Conservation (phyloP, 1,140 invertebrate species). For the Listronotus bonariensis region DNA sequence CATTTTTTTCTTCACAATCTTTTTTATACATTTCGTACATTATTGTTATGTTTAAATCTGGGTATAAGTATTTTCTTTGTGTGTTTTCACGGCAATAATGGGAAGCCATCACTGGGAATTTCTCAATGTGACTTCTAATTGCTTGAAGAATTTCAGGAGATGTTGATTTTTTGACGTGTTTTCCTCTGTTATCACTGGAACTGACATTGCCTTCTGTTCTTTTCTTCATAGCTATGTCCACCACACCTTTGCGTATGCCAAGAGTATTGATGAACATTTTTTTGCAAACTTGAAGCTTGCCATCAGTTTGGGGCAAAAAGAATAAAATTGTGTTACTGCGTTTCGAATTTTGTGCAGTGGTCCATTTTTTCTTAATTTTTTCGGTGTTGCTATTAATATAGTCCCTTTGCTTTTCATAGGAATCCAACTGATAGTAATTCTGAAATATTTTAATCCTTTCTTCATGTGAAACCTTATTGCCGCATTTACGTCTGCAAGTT, state of each 20-base stretch:
- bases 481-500: no score
- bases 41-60: constrained; percentile 19
- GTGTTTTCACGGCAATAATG: constrained; percentile 21
- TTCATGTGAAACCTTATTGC: no score
- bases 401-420: no score
- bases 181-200: background rate
- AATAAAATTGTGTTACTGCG: no score
- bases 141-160: background rate
- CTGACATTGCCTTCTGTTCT: constrained; percentile 5
- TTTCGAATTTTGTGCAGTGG: no score
- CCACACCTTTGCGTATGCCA: constrained; percentile 13
- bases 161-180: constrained; percentile 2
- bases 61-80: constrained; percentile 25
- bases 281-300: no score
- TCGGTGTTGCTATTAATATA: no score
- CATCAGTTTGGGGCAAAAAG: no score
- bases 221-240: constrained; percentile 17
- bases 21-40: constrained; percentile 25
- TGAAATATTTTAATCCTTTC: no score
- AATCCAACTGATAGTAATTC: no score
- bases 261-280: constrained; percentile 22
- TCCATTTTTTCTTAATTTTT: no score
- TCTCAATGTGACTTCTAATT: constrained; percentile 14
- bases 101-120: constrained; percentile 2
- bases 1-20: constrained; percentile 15